A percentile compares a stretch with the other conserved stretches of the same genome.
Conservation (phyloP, 2,888 invertebrate species). For the Leptura quadrifasciata region DNA sequence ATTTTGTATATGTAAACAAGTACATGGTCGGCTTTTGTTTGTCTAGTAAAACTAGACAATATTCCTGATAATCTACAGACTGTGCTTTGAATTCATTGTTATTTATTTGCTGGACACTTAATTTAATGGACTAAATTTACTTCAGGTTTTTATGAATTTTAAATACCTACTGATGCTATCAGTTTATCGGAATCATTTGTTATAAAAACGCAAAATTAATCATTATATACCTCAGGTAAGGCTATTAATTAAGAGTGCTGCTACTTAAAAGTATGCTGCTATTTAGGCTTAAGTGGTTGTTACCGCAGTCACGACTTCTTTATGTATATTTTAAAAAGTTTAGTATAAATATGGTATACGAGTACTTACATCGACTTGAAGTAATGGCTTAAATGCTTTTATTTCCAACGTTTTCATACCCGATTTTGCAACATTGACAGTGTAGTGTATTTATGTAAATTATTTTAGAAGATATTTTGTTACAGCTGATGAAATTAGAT, state of each 20-base stretch:
- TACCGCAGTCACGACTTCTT: not conserved
- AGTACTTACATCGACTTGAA: not conserved
- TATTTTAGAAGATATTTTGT: no score
- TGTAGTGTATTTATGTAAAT: no score
- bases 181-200: not conserved
- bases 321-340: not conserved
- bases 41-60: not conserved
- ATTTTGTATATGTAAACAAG: not conserved
- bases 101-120: not conserved
- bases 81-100: not conserved
- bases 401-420: no score
- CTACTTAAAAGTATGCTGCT: not conserved
- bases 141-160: constrained; percentile 4
- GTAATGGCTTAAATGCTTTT: not conserved
- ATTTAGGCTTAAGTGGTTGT: not conserved
- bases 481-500: no score
- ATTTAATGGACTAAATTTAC: constrained; percentile 6
- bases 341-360: not conserved
- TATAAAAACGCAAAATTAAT: not conserved
- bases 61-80: constrained; percentile 3
- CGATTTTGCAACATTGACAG: no score
- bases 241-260: not conserved
- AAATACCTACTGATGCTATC: not conserved
- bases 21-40: not conserved
- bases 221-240: constrained; percentile 4